phyloP scores from a whole-genome alignment of 2,888 invertebrate species.

The Ornithoptera priamus region DNA sequence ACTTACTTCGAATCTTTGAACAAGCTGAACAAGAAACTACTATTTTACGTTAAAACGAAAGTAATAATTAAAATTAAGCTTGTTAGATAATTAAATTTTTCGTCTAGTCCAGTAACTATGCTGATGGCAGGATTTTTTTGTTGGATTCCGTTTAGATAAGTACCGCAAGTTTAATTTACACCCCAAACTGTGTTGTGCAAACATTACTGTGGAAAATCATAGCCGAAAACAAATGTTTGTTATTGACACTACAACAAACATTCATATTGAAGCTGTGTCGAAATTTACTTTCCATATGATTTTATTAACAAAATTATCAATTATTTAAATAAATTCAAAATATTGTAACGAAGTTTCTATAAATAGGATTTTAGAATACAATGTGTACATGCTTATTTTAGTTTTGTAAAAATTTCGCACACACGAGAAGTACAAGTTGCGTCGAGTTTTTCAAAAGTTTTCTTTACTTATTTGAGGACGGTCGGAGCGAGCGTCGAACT shows the following conservation, averaged over 20 bases:
- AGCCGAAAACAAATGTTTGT: no score
- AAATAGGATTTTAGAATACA: conserved; percentile 16
- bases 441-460: conserved; percentile 72
- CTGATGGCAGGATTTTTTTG: no score
- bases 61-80: not conserved
- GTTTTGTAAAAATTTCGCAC: conserved; percentile 59
- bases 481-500: conserved; percentile 76
- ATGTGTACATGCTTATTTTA: conserved; percentile 45
- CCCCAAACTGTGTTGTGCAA: no score
- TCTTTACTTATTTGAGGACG: conserved; percentile 78
- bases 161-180: no score
- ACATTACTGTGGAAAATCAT: no score
- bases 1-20: conserved; percentile 42
- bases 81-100: not conserved
- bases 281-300: no score
- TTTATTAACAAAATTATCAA: not conserved
- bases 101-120: not conserved
- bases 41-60: conserved; percentile 11
- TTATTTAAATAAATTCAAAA: not conserved
- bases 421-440: conserved; percentile 68
- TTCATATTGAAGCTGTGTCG: no score
- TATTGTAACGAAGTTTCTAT: not conserved
- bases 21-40: conserved; percentile 26
- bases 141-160: no score
- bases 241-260: no score